Evolutionary conservation across 2,113 vertebrate genomes (phyloP).

Genomic region (Apistogramma diplotaenia): DNA sequence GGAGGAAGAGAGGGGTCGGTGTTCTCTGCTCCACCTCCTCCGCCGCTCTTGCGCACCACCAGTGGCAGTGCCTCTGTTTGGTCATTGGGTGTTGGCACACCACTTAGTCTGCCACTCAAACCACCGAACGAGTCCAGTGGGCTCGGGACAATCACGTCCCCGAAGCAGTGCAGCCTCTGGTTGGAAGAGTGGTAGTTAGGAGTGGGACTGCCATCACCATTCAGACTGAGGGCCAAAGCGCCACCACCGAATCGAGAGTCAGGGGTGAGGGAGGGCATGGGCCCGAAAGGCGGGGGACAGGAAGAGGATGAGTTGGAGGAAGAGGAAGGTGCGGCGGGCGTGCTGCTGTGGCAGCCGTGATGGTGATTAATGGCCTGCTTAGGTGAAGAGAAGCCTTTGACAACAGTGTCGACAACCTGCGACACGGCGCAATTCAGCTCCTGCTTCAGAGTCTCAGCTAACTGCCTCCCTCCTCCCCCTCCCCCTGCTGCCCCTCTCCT

Average conservation of each 20-base stretch:
- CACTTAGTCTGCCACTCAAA: conserved; percentile 58
- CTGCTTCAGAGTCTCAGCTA: conserved; percentile 96
- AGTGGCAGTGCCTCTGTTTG: conserved; percentile 96
- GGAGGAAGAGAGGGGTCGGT: conserved; percentile 75
- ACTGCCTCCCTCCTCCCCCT: conserved; percentile 85
- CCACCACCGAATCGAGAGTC: conserved; percentile 59
- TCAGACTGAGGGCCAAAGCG: conserved; percentile 65
- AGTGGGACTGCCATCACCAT: conserved; percentile 90
- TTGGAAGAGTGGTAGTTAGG: conserved; percentile 92
- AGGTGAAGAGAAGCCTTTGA: conserved; percentile 94
- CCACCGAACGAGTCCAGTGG: conserved; percentile 88
- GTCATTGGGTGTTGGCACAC: conserved; percentile 85
- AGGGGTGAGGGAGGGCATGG: conserved; percentile 64
- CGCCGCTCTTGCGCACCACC: conserved; percentile 91
- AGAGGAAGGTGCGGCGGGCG: conserved; percentile 79
- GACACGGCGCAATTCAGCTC: conserved; percentile 98
- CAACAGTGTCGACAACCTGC: conserved; percentile 97
- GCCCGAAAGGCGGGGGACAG: conserved; percentile 60
- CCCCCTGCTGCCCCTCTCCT: conserved; percentile 77
- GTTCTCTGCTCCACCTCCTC: conserved; percentile 55
- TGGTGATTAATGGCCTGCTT: conserved; percentile 84
- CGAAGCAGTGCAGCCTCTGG: conserved; percentile 95
- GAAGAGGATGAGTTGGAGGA: conserved; percentile 71
- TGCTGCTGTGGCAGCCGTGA: conserved; percentile 75
- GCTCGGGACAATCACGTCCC: conserved; percentile 94